Evolutionary conservation across 2,888 invertebrate species (phyloP), one percentile per base, ranked within the genome.

Genomic region (Cosmorhoe ocellata): DNA sequence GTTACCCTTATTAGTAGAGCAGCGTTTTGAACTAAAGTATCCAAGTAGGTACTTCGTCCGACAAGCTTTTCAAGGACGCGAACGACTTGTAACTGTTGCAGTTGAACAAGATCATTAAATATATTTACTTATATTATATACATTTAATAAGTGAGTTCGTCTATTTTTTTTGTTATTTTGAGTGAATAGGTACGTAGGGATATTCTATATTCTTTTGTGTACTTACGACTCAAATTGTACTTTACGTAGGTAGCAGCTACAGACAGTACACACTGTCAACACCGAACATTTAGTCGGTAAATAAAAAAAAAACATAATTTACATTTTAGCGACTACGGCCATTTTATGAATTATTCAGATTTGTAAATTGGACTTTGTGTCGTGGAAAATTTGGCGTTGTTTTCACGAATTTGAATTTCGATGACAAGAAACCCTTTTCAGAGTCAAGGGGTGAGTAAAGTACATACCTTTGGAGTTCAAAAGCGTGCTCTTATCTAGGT

Each of bases 301-400:
- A 7, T 24, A 24, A 3, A 22, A 26, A 36, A 50, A 50, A 56
- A 51, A 49, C 31, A 36, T 32, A 55, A 53, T 58, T 55, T 69
- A 67, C 67, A 67, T 71, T 64, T 63, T 32, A 41, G 37, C 41
- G 54, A 38, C 48, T 50, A 18, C 51, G 59, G 45, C 58, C 58
- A 67, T 67, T 67, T n/a, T 67, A 76, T 80, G 73, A 79, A 80
- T 82, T 69, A 82, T 79, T 77, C 75, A 79, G 61, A 59, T 64
- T 63, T 56, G 50, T 71, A 73, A 74, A 72, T 74, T 71, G 66
- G 71, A 71, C 62, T 74, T 70, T 64, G 71, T 70, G 67, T 73
- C 63, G 69, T 63, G 69, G 71, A 74, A 76, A 76, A 71, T 73
- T 72, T 69, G 56, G 60, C 60, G 52, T 58, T 64, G 66, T 63